These are phyloP conservation scores for Brachyptera putata DNA, from an alignment of 2,888 invertebrate species.

Conservation along the genomic window DNA sequence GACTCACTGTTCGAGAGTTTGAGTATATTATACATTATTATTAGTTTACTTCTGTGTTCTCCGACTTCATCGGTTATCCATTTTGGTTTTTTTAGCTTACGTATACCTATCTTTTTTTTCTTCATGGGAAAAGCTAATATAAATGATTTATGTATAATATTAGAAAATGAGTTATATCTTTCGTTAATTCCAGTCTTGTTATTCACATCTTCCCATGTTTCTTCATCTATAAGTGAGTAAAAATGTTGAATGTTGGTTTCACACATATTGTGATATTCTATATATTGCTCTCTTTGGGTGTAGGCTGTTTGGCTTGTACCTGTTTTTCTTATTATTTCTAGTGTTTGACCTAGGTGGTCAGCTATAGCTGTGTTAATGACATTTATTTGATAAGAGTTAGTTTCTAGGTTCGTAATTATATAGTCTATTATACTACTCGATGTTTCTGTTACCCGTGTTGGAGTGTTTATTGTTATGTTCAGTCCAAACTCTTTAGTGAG, in stretches of 20 bases:
- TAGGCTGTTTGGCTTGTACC: background rate
- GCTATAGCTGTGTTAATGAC: background rate
- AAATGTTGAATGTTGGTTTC: background rate
- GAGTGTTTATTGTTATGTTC: too few relatives aligned
- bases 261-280: background rate
- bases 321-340: background rate
- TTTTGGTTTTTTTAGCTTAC: background rate
- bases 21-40: background rate
- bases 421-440: too few relatives aligned
- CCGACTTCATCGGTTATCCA: background rate
- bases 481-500: too few relatives aligned
- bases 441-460: too few relatives aligned
- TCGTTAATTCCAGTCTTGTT: background rate
- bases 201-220: background rate
- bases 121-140: background rate
- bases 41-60: background rate
- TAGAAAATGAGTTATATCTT: background rate
- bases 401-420: too few relatives aligned
- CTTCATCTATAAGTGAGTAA: background rate
- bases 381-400: background rate
- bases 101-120: background rate
- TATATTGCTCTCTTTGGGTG: background rate
- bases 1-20: background rate
- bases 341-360: background rate
- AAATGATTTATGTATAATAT: background rate